phyloP scores from a whole-genome alignment of 2,797 vertebrate genomes.

The Siniperca scherzeri region DNA sequence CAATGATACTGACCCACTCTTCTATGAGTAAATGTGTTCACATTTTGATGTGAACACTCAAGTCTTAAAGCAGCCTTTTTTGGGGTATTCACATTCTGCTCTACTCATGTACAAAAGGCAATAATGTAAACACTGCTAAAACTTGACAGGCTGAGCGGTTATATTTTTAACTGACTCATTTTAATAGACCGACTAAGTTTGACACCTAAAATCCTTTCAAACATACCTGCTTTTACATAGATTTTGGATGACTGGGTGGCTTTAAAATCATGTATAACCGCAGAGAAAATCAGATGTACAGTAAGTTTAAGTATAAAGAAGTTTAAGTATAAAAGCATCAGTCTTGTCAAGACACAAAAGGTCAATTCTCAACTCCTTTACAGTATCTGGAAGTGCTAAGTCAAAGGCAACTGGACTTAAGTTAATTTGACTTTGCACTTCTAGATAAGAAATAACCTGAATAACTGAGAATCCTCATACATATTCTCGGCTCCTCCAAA shows the following conservation, averaged over 20 bases:
- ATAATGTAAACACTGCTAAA: neutral
- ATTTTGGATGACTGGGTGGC: neutral
- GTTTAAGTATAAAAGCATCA: neutral
- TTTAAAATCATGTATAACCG: neutral
- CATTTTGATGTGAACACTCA: too few relatives aligned
- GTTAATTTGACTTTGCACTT: neutral
- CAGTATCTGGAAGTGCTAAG: neutral
- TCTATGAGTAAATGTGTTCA: neutral
- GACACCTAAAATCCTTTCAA: neutral
- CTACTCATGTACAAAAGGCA: neutral
- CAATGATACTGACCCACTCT: neutral
- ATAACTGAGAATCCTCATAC: too few relatives aligned
- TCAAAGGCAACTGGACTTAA: neutral
- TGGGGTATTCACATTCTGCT: neutral
- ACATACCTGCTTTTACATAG: neutral
- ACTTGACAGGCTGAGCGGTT: neutral
- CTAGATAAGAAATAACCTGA: too few relatives aligned
- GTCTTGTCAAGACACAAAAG: too few relatives aligned
- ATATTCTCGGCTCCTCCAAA: too few relatives aligned
- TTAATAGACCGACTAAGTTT: neutral
- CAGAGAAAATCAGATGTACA: neutral
- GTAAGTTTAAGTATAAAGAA: too few relatives aligned
- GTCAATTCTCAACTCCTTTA: neutral
- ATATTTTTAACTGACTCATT: neutral
- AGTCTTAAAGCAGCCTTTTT: neutral